These are phyloP conservation scores for Parnassius mnemosyne DNA, from an alignment of 2,888 invertebrate genomes.

Conservation along the genomic window DNA sequence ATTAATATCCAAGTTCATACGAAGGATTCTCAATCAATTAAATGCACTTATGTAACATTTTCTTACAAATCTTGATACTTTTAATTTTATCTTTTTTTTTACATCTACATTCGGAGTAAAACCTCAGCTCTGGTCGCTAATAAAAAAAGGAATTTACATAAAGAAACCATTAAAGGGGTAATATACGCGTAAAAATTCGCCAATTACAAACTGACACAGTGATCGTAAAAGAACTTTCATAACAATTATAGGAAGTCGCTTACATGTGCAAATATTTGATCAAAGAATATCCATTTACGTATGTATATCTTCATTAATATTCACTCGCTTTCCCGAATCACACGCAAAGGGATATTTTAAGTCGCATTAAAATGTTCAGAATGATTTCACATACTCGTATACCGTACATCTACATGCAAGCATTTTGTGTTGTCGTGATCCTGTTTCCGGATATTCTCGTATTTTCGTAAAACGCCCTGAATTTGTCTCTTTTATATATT, in stretches of 20 bases:
- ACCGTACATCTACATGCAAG: conserved; percentile 17
- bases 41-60: background rate
- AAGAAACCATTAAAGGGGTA: conserved; percentile 49
- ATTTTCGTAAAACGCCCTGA: conserved; percentile 51
- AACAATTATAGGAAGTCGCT: conserved; percentile 52
- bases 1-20: no score
- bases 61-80: background rate
- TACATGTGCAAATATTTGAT: conserved; percentile 51
- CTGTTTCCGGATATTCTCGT: conserved; percentile 44
- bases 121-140: conserved; percentile 27
- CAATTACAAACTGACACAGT: conserved; percentile 44
- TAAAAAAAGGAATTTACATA: conserved; percentile 49
- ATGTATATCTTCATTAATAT: conserved; percentile 65
- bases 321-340: conserved; percentile 61
- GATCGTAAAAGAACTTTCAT: conserved; percentile 48
- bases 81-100: conserved; percentile 4
- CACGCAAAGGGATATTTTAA: conserved; percentile 50
- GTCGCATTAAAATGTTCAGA: conserved; percentile 22
- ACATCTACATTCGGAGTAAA: background rate
- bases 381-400: conserved; percentile 5
- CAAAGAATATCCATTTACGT: conserved; percentile 39
- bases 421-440: conserved; percentile 16
- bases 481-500: conserved; percentile 55
- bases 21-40: no score
- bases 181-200: conserved; percentile 44